Base-by-base conservation (phyloP, 2,113 vertebrate species). In the Saccopteryx bilineata region DNA sequence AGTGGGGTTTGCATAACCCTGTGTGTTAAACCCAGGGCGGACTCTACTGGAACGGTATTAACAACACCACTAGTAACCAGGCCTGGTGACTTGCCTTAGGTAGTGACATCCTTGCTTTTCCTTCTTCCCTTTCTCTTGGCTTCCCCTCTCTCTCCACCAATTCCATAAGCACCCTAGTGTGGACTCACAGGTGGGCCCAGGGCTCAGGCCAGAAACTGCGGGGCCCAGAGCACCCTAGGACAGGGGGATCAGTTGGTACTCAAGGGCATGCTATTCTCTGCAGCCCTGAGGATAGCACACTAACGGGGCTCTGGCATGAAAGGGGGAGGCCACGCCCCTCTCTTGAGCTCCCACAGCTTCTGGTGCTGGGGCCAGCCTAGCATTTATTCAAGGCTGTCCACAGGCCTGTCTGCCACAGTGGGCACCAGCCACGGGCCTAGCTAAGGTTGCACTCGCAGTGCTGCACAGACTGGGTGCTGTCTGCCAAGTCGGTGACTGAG, bases 241-340 rank as follows among this genome's bases (percentile, higher is more conserved):
- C 2, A 2, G 50, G 19, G 24, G 1, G 11, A 15, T 4, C 6
- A 2, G 1, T 18, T 0, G 48, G 48, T 19, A 11, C 5, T 1
- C 17, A 48, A 79, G 28, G 46, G 4, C 48, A 2, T 48, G n/a
- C 31, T 83, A 31, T 65, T 39, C 58, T 11, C 63, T 17, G 61
- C 15, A 19, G 26, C 17, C 80, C 26, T 0, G 23, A 52, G 19
- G 19, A 10, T 13, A 58, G 68, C 33, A 46, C 48, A n/a, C 48
- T 28, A 33, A n/a, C 69, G 19, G 61, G 63, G 24, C 66, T 52
- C 48, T 52, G 72, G 23, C 11, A 28, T 1, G 69, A 26, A 48
- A 46, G 17, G 5, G 88, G 18, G n/a, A 84, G 80, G 68, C 50
- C 0, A 2, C 2, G n/a, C 72, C 33, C 26, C 46, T 48, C 56